Percentiles rank a stretch among this genome's conserved stretches.
These are phyloP conservation scores for Shargacucullia verbasci DNA, from an alignment of 2,888 invertebrate genomes.

Conservation along the genomic window DNA sequence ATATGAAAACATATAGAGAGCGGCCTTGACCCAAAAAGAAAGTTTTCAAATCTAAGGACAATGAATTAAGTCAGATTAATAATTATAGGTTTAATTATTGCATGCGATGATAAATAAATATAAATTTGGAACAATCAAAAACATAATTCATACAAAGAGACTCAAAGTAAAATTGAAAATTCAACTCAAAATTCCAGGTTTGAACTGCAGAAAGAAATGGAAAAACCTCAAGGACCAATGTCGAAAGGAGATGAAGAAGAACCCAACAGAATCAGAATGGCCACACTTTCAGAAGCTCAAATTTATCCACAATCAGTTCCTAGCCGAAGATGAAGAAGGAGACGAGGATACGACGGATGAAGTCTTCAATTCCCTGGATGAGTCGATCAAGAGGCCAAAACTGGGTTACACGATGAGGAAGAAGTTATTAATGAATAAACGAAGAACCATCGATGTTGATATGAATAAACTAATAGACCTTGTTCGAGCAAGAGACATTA, in stretches of 20 bases:
- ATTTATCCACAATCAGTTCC: constrained; percentile 83
- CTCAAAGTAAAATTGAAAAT: constrained; percentile 2
- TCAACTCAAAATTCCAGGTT: constrained; percentile 68
- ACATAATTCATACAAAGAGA: no score
- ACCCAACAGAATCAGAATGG: constrained; percentile 80
- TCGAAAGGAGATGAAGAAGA: constrained; percentile 85
- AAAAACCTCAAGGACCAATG: constrained; percentile 87
- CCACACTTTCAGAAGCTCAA: constrained; percentile 81
- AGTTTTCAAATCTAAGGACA: no score
- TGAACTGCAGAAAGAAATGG: constrained; percentile 85
- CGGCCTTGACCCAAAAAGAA: no score
- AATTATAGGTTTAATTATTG: no score
- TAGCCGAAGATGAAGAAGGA: constrained; percentile 81
- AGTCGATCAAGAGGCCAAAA: constrained; percentile 82
- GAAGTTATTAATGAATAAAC: constrained; percentile 81
- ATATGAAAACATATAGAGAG: no score
- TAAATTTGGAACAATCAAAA: no score
- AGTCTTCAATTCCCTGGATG: constrained; percentile 77
- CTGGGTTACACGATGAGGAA: constrained; percentile 84
- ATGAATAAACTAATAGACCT: constrained; percentile 82
- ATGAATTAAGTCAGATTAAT: no score
- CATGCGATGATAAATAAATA: no score
- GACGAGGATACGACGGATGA: constrained; percentile 80
- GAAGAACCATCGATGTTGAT: constrained; percentile 82
- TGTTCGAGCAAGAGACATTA: constrained; percentile 77